These are phyloP conservation scores for Pasiphila rectangulata DNA, from an alignment of 2,888 invertebrate species.

Conservation along the genomic window DNA sequence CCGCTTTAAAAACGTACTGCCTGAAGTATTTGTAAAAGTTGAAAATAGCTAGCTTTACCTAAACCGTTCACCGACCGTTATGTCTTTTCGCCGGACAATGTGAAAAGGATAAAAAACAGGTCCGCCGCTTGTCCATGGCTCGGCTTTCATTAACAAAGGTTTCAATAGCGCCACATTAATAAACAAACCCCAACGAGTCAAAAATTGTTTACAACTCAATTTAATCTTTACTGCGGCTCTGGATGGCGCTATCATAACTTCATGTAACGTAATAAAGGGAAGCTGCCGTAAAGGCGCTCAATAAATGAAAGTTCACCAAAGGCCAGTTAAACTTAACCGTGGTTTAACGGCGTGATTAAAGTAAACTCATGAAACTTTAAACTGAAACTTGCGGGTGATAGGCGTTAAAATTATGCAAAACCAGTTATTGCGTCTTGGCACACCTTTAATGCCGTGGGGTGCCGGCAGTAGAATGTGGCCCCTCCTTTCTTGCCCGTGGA, in stretches of 20 bases:
- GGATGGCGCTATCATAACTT: conserved; percentile 16
- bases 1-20: no score
- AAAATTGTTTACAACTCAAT: conserved; percentile 26
- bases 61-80: no score
- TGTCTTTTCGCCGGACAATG: no score
- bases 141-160: conserved; percentile 4
- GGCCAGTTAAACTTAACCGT: conserved; percentile 23
- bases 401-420: conserved; percentile 20
- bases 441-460: background rate
- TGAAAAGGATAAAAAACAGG: background rate
- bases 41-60: no score
- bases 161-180: conserved; percentile 5
- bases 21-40: no score
- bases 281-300: conserved; percentile 9
- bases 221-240: conserved; percentile 16
- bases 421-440: conserved; percentile 9
- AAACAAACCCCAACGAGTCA: conserved; percentile 12
- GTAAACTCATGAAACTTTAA: conserved; percentile 21
- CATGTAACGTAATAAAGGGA: conserved; percentile 21
- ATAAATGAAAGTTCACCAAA: conserved; percentile 8
- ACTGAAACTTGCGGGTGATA: conserved; percentile 15
- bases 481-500: no score
- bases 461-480: background rate
- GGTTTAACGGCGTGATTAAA: conserved; percentile 24
- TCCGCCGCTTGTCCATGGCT: background rate